Evolutionary conservation across 2,113 vertebrate species (phyloP), one percentile per base, ranked within the genome.

Genomic region (Mesembrinibis cayennensis): DNA sequence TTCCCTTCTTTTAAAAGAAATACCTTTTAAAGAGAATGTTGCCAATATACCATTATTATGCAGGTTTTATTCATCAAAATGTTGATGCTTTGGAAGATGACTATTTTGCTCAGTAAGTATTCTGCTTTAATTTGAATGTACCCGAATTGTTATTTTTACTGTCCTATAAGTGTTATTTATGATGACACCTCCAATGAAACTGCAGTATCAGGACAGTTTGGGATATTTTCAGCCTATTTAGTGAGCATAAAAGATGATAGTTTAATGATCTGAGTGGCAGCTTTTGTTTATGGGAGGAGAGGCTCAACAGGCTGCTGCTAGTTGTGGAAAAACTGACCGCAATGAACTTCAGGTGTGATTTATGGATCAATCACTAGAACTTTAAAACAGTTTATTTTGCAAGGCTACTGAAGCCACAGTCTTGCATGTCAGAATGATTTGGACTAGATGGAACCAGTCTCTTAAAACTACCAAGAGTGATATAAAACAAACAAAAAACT

Each of bases 21-120:
- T 98, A 98, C 92, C 96, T 99, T 52, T 95, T 98, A 95, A 98
- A 98, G 93, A 98, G 96, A 98, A 95, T 99, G 77, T 96, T 61
- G 67, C 97, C 97, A 95, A 93, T 98, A 96, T 99, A 97, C 96
- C 96, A 96, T 92, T 95, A 93, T 89, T 98, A 98, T 95, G 97
- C 97, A 96, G 87, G 80, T 93, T 96, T 98, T 66, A 95, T 98
- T 96, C 96, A 15, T 91, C 87, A 97, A 95, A 97, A 97, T 87
- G 9, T 94, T 55, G 55, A 95, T 76, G 91, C 92, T 83, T 93
- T 98, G 74, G 74, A 97, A 86, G 97, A 95, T 92, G 94, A 98
- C 50, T 94, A 95, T 86, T 97, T 98, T 95, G 87, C 90, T 87
- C 67, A 96, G 98, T 99, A 98, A 98, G 98, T 98, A 93, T 87